Conservation (phyloP, 2,888 invertebrate genomes). For the Allophyes oxyacanthae region DNA sequence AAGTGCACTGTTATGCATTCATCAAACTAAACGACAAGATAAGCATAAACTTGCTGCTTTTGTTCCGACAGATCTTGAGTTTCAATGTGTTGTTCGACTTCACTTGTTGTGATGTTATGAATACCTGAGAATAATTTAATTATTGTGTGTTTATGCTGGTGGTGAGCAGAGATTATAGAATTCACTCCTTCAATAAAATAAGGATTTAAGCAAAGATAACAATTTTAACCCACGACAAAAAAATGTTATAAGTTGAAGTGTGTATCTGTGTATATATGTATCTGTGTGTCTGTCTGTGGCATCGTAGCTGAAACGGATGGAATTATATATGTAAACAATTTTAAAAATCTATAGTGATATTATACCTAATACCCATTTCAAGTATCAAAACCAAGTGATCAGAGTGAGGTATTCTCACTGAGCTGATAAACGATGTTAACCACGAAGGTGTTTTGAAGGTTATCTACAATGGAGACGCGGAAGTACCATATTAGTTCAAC, state of each 20-base stretch:
- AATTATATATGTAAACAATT: too few species aligned
- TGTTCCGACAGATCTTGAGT: slow-evolving; percentile 55
- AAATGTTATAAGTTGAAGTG: too few species aligned
- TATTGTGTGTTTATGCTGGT: too few species aligned
- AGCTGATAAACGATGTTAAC: slow-evolving; percentile 36
- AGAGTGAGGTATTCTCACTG: slow-evolving; percentile 24
- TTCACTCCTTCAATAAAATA: too few species aligned
- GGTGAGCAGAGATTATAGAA: too few species aligned
- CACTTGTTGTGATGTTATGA: not conserved
- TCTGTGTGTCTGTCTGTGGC: too few species aligned
- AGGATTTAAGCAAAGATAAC: too few species aligned
- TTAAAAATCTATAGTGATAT: not conserved
- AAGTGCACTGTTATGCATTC: slow-evolving; percentile 69
- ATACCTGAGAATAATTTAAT: too few species aligned
- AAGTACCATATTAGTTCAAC: slow-evolving; percentile 43
- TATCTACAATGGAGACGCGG: slow-evolving; percentile 46
- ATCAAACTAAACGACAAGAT: slow-evolving; percentile 79
- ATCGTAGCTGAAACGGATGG: too few species aligned
- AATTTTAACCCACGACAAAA: too few species aligned
- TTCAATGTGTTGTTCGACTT: slow-evolving; percentile 10
- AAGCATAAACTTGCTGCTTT: slow-evolving; percentile 62
- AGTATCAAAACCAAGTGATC: slow-evolving; percentile 57
- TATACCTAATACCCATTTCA: slow-evolving; percentile 7
- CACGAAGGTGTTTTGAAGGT: slow-evolving; percentile 56
- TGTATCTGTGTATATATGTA: too few species aligned